Evolutionary conservation across 92 coral and sea anemone genomes (phyloP), one percentile per base, ranked within the genome.

Genomic region (Virgularia gustaviana): DNA sequence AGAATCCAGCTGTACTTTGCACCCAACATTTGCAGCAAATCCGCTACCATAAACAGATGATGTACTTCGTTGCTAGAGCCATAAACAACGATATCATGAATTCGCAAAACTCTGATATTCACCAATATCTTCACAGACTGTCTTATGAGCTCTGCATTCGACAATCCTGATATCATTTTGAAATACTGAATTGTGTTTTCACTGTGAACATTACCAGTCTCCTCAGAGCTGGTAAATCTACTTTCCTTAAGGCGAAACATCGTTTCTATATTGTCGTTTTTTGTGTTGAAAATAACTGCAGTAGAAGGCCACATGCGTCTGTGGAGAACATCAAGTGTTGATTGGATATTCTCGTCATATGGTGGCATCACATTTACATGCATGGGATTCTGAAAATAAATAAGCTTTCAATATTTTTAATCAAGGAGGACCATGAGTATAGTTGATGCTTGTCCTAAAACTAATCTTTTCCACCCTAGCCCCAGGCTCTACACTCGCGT

Each of bases 1-100:
- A 68, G 13, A 15, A 68, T 68, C 75, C 75, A 68, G n/a, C 37
- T 68, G 18, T 68, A 68, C 1, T 51, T 9, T 47, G 60, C 8
- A 7, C 75, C 75, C 4, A 61, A 47, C 75, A 68, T 35, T 37
- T 68, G 43, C 75, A 68, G 49, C 75, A 68, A 47, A 2, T 18
- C 9, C 13, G 43, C 75, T n/a, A 68, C 41, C 33, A 61, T 6
- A 1, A 68, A 18, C 24, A 68, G 12, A n/a, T 29, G 28, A 9
- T 44, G 12, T 6, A 68, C 20, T 2, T 68, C 61, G 18, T 68
- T 47, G 16, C 22, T 9, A 33, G n/a, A 39, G 19, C 37, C 32
- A 29, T 49, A 51, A 49, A 51, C 38, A 30, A 68, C 75, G 16
- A 68, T 11, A 33, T 9, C 51, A n/a, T 33, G 7, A 20, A 68